Evolutionary conservation across 1,140 invertebrate genomes (phyloP).

Genomic region (Caenorhabditis inopinata): DNA sequence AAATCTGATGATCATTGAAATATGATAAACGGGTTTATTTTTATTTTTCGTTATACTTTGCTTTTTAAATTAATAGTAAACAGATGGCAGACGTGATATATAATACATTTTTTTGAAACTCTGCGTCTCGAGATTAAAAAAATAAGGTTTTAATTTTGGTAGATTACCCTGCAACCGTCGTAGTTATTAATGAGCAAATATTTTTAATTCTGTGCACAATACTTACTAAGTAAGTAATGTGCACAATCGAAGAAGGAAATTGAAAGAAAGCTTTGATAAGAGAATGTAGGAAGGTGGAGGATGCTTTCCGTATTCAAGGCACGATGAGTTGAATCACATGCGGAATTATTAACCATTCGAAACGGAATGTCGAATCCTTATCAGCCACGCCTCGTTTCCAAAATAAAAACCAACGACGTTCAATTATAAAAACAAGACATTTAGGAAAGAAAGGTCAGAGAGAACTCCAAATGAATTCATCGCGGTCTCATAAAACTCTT

Average conservation of each 20-base stretch:
- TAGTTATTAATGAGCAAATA: no score
- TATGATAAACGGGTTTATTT: slow-evolving; percentile 6
- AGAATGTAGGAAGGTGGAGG: neutral
- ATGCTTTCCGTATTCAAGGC: neutral
- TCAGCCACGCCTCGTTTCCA: neutral
- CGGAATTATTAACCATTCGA: slow-evolving; percentile 17
- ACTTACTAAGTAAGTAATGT: no score
- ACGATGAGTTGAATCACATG: neutral
- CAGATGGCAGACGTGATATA: no score
- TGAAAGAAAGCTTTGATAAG: slow-evolving; percentile 7
- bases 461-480: neutral
- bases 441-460: neutral
- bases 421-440: neutral
- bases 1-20: slow-evolving; percentile 18
- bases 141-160: no score
- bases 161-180: no score
- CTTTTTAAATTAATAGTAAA: no score
- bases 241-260: no score
- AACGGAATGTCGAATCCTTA: no score
- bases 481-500: neutral
- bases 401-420: neutral
- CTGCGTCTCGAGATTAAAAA: no score
- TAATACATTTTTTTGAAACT: no score
- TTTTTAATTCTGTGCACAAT: no score
- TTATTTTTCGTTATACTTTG: no score